A percentile compares a stretch with the other conserved stretches of the same genome.
Conservation (phyloP, 2,113 vertebrate genomes). For the Microcebus griseorufus region DNA sequence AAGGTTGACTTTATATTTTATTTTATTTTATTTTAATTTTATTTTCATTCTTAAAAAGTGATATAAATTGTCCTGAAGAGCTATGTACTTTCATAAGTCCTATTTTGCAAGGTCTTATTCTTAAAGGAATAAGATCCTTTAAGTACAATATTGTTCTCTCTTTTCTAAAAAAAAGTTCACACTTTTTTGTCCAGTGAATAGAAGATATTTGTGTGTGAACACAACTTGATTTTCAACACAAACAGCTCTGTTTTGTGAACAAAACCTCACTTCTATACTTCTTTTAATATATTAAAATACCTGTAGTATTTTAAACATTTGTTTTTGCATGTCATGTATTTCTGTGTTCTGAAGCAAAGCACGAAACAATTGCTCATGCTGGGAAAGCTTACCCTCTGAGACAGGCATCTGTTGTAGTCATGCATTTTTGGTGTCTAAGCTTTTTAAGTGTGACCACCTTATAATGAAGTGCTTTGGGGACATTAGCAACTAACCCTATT, state of each 20-base stretch:
- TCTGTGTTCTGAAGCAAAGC: not conserved
- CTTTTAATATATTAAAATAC: not conserved
- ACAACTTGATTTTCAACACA: slow-evolving; percentile 16
- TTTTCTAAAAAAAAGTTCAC: not conserved
- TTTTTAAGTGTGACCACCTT: not conserved
- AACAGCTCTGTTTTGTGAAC: not conserved
- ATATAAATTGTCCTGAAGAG: not conserved
- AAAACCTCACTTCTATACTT: not conserved
- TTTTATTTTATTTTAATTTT: not conserved
- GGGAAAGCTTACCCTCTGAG: not conserved
- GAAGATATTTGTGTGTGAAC: not conserved
- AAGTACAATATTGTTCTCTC: not conserved
- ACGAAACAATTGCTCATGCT: not conserved
- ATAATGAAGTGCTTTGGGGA: not conserved
- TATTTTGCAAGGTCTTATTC: not conserved
- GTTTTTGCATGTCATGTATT: not conserved
- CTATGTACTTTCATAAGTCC: not conserved
- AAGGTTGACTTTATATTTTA: not conserved
- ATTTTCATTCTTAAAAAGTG: slow-evolving; percentile 14
- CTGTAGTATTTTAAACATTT: not conserved
- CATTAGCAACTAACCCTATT: not conserved
- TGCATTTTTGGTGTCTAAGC: not conserved
- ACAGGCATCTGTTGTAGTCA: not conserved
- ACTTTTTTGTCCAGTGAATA: not conserved
- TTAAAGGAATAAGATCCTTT: not conserved